Evolutionary conservation across 2,888 invertebrate species (phyloP).

Genomic region (Zaprionus lineosus): DNA sequence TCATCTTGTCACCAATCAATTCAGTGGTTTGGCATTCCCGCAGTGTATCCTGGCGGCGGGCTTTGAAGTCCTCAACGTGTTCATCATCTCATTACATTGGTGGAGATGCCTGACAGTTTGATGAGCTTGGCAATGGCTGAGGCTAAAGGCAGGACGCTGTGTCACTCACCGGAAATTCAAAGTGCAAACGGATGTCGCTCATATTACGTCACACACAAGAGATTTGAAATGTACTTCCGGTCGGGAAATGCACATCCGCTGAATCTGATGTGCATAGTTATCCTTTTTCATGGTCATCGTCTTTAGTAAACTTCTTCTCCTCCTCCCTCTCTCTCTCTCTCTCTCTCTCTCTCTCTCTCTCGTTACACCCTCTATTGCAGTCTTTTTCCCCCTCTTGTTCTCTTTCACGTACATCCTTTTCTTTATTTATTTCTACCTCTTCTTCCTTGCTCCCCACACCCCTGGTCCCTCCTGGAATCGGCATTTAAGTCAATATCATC

Average conservation of each 20-base stretch:
- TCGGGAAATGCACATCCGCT: conserved; percentile 38
- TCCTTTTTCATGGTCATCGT: conserved; percentile 5
- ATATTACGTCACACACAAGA: conserved; percentile 63
- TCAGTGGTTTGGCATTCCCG: too few species aligned
- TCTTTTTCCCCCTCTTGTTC: too few species aligned
- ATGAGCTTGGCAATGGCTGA: conserved; percentile 22
- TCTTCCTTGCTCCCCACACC: too few species aligned
- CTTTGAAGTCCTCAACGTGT: too few species aligned
- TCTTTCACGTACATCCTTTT: too few species aligned
- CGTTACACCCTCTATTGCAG: background rate
- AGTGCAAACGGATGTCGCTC: conserved; percentile 73
- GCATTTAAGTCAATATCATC: conserved; percentile 22
- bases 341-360: background rate
- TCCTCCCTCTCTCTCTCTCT: background rate
- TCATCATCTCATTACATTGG: too few species aligned
- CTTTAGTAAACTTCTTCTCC: too few species aligned
- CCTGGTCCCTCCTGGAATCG: too few species aligned
- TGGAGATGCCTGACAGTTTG: conserved; percentile 44
- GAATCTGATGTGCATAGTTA: conserved; percentile 21
- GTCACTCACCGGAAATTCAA: conserved; percentile 63
- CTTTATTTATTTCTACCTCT: too few species aligned
- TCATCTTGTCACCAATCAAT: too few species aligned
- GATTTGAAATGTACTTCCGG: conserved; percentile 53
- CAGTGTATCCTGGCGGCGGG: too few species aligned
- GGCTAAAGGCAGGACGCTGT: conserved; percentile 30